These are phyloP conservation scores for Baccha elongata DNA, from an alignment of 2,888 invertebrate genomes.

Conservation along the genomic window DNA sequence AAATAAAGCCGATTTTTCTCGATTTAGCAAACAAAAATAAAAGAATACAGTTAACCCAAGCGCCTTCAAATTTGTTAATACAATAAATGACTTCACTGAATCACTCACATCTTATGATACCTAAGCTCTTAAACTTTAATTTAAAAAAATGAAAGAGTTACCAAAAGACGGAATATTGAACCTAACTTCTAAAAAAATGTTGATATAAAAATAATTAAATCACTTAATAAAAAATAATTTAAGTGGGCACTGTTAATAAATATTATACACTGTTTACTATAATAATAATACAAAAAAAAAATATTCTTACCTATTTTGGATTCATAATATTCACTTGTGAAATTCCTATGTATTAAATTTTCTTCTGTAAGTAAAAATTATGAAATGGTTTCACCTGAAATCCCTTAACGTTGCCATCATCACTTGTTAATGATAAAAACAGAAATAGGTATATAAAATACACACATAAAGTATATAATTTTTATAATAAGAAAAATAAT, in stretches of 20 bases:
- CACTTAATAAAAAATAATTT: slow-evolving; percentile 4
- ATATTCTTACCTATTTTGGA: not conserved
- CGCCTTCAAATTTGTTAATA: slow-evolving; percentile 67
- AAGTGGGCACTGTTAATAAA: slow-evolving; percentile 58
- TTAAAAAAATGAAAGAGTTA: slow-evolving; percentile 27
- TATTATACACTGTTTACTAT: slow-evolving; percentile 42
- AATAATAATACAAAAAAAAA: slow-evolving; percentile 1
- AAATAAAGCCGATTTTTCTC: not conserved
- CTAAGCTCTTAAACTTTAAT: slow-evolving; percentile 13
- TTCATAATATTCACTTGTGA: not conserved
- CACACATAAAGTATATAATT: too few relatives aligned
- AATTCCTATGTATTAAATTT: not conserved
- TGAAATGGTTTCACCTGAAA: slow-evolving; percentile 6
- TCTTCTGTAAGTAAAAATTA: slow-evolving; percentile 14
- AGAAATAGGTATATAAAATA: too few relatives aligned
- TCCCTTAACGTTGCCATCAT: slow-evolving; percentile 47
- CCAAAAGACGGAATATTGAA: slow-evolving; percentile 37
- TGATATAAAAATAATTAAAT: slow-evolving; percentile 20
- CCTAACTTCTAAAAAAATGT: slow-evolving; percentile 19
- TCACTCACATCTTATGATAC: slow-evolving; percentile 1
- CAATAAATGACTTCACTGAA: slow-evolving; percentile 7
- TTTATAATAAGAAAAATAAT: too few relatives aligned
- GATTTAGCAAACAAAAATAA: slow-evolving; percentile 8
- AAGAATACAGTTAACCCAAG: slow-evolving; percentile 53
- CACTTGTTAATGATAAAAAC: slow-evolving; percentile 52